Evolutionary conservation across 2,113 vertebrate genomes (phyloP).

Genomic region (Trogon melanurus): DNA sequence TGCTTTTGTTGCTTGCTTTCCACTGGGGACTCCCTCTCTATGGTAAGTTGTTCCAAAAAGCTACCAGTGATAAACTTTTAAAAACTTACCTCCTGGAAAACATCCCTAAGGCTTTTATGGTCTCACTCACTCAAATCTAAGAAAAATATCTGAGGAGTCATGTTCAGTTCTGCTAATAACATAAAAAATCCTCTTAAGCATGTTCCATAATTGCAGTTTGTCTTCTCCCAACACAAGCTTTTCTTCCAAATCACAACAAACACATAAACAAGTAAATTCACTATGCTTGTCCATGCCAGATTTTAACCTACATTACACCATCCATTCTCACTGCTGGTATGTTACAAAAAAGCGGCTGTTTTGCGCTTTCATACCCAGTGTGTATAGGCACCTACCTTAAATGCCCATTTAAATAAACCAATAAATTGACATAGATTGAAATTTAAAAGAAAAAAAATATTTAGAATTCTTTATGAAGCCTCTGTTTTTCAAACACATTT

Average conservation of each 20-base stretch:
- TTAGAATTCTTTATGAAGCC: neutral
- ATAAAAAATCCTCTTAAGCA: neutral
- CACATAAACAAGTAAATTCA: neutral
- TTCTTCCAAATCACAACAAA: neutral
- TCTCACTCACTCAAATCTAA: neutral
- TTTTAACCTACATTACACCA: neutral
- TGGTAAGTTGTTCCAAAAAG: neutral
- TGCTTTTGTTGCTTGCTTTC: neutral
- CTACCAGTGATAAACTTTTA: neutral
- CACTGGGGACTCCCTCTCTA: neutral
- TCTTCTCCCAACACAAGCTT: neutral
- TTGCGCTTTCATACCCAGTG: neutral
- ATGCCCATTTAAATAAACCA: neutral
- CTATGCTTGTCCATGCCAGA: neutral
- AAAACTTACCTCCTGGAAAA: neutral
- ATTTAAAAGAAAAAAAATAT: neutral
- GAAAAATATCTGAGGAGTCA: neutral
- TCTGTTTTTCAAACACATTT: neutral
- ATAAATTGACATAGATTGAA: neutral
- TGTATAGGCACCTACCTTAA: neutral
- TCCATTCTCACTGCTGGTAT: neutral
- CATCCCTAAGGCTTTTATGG: neutral
- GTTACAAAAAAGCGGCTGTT: neutral
- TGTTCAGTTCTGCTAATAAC: neutral
- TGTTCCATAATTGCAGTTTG: neutral